phyloP scores from a whole-genome alignment of 2,113 vertebrate genomes.

The Orthochromis malagaraziensis region DNA sequence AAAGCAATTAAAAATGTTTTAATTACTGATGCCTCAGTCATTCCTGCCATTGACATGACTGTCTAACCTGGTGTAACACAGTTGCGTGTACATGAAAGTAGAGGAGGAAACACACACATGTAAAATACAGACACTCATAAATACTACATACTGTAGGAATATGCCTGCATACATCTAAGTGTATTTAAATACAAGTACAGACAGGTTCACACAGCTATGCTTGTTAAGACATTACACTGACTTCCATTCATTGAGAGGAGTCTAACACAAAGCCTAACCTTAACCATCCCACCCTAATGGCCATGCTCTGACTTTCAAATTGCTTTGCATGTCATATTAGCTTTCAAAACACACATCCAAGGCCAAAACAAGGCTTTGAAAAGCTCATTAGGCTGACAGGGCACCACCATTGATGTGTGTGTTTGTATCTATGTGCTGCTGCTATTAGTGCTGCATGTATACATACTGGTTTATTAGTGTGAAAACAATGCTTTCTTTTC shows the following conservation, averaged over 20 bases:
- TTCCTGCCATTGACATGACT: background rate
- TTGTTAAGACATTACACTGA: background rate
- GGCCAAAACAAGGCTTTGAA: background rate
- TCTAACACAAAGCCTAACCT: background rate
- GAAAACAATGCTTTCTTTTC: background rate
- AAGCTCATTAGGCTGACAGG: constrained; percentile 7
- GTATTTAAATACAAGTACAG: background rate
- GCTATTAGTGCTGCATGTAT: background rate
- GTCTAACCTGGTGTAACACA: background rate
- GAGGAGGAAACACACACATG: background rate
- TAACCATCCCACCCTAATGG: background rate
- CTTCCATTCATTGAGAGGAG: background rate
- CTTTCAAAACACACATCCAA: background rate
- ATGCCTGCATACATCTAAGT: background rate
- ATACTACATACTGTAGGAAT: background rate
- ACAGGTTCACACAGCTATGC: background rate
- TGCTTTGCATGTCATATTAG: background rate
- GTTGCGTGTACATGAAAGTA: background rate
- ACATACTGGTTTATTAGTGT: background rate
- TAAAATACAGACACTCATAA: background rate
- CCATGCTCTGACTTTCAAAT: background rate
- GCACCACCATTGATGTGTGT: background rate
- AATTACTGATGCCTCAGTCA: constrained; percentile 22
- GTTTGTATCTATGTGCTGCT: background rate
- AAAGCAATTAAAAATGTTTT: constrained; percentile 31